These are phyloP conservation scores for Ptychoptera albimana DNA, from an alignment of 2,888 invertebrate genomes.

Conservation along the genomic window DNA sequence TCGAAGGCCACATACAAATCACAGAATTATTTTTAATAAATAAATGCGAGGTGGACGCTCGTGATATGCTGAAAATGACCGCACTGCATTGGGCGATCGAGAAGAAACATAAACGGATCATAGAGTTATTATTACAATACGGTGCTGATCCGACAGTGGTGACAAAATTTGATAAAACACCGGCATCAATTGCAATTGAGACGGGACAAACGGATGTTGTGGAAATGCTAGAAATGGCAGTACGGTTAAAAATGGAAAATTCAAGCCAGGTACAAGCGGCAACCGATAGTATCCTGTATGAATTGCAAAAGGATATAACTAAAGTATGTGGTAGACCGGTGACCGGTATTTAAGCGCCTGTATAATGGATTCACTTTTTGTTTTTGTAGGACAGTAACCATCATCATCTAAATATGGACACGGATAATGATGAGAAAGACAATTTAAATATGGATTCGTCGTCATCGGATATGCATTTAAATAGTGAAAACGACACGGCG, in stretches of 20 bases:
- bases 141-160: slow-evolving; percentile 52
- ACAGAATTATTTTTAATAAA: slow-evolving; percentile 50
- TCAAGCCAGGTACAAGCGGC: background rate
- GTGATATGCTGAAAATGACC: slow-evolving; percentile 76
- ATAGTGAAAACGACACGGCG: background rate
- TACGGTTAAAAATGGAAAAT: background rate
- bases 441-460: no score
- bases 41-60: slow-evolving; percentile 55
- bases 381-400: no score
- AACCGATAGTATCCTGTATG: background rate
- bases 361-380: no score
- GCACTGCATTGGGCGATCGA: slow-evolving; percentile 91
- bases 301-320: slow-evolving; percentile 1
- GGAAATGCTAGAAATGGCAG: slow-evolving; percentile 35
- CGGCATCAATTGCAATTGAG: slow-evolving; percentile 48
- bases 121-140: slow-evolving; percentile 48
- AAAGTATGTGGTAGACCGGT: no score
- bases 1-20: slow-evolving; percentile 63
- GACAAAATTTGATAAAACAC: slow-evolving; percentile 61
- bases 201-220: slow-evolving; percentile 45
- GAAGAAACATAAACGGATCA: slow-evolving; percentile 54
- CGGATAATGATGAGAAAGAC: slow-evolving; percentile 3
- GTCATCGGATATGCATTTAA: no score
- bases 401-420: slow-evolving; percentile 4
- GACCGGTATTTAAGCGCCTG: no score